Evolutionary conservation across 2,888 invertebrate species (phyloP), one percentile per base, ranked within the genome.

Genomic region (Ophion costatus): DNA sequence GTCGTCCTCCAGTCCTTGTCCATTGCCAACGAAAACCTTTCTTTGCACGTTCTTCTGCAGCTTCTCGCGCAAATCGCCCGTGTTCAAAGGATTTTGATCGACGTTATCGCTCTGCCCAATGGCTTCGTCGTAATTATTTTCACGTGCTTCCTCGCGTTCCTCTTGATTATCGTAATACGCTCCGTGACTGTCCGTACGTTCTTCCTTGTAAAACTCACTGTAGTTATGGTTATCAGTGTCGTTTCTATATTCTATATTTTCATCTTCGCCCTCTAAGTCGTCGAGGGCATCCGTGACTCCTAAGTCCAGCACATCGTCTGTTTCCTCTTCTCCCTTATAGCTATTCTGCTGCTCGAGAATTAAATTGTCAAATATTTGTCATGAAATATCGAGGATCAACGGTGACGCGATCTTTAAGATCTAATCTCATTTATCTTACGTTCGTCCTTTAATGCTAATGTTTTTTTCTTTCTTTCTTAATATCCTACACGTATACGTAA

Each of bases 291-390:
- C 94, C 87, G 93, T 94, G 67, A 93, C 94, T 89, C 93, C 94
- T 90, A 94, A 91, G 90, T 94, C 94, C 92, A 94, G 91, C 75
- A 94, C 92, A 91, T 94, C 94, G 87, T 94, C 94, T 89, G 93
- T 93, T 89, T 93, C 93, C 91, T 93, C 93, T 92, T 93, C 93
- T 91, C 92, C 93, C 91, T 93, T 93, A 93, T 92, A 92, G 92
- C 92, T 92, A 92, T 91, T 92, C 91, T 92, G 92, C 93, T 93
- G 93, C 93, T 92, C 92, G 88, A 89, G 87, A 88, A 88, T 88
- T 88, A 88, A 88, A 88, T 88, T 87, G 85, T 85, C 88, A 88
- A 88, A 93, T 88, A 90, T 90, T 91, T 88, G 88, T 89, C 87
- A 91, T 91, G 88, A 91, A 89, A 89, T 84, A 88, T 88, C 20